Conservation (phyloP, 1,140 invertebrate genomes). For the Drosophila sturtevanti region DNA sequence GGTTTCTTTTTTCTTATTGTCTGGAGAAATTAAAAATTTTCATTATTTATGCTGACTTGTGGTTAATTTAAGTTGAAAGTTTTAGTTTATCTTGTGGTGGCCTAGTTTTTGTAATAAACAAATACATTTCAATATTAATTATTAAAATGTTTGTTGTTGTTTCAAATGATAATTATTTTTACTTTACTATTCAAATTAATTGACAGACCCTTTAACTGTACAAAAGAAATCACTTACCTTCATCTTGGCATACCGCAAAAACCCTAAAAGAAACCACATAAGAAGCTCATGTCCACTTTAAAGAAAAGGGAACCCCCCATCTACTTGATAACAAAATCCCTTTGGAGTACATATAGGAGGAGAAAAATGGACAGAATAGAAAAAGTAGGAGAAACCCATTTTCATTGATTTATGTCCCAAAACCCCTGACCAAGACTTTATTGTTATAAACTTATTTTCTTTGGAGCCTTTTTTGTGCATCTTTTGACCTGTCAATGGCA, state of each 20-base stretch:
- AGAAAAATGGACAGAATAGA: neutral
- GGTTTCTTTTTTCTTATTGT: neutral
- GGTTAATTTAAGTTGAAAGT: too few species aligned
- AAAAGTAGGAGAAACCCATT: conserved; percentile 7
- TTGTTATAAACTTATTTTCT: conserved; percentile 38
- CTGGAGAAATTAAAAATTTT: neutral
- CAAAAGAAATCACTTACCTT: neutral
- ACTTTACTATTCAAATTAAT: neutral
- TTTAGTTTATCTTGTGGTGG: too few species aligned
- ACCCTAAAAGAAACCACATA: neutral
- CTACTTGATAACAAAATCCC: neutral
- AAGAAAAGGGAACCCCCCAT: neutral
- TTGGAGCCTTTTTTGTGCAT: conserved; percentile 1
- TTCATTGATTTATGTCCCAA: conserved; percentile 58
- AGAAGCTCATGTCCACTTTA: neutral
- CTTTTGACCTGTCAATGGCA: conserved; percentile 30
- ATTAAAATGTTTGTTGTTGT: too few species aligned
- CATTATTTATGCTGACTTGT: neutral
- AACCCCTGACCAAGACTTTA: conserved; percentile 33
- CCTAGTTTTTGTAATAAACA: too few species aligned
- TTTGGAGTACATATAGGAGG: neutral
- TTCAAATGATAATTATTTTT: too few species aligned
- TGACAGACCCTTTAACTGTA: neutral
- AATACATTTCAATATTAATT: too few species aligned
- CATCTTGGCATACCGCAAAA: neutral